Evolutionary conservation across 1,140 invertebrate genomes (phyloP), one percentile per base, ranked within the genome.

Genomic region (Apis cerana): DNA sequence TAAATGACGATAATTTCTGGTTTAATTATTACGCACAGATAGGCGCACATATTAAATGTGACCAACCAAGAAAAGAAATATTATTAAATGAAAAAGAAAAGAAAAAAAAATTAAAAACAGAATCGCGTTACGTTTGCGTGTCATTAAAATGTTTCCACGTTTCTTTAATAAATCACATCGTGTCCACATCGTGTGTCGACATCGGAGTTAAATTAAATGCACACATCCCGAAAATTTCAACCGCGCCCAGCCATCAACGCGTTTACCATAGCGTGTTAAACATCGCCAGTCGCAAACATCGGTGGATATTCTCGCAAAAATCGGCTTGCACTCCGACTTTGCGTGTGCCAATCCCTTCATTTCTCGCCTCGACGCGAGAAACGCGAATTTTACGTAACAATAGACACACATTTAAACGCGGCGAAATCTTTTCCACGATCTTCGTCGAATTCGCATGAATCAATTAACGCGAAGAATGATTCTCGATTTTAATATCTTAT

Each of bases 91-190:
- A 19, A 56, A 56, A 7, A 15, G 56, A 19, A 19, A 59, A 4
- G 33, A 5, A 43, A 7, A 43, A 7, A 43, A 43, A 43, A 43
- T 43, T 9, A 59, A 43, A 67, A 67, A 43, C n/a, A 12, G 12
- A 7, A 71, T 56, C 9, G 7, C n/a, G 67, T n/a, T 11, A 61
- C 27, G 19, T 71, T 78, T 70, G 54, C 43, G 10, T 9, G 17
- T 33, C 56, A 52, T 78, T 79, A 79, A 79, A 23, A 33, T 21
- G 77, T 61, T 70, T 33, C 48, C 59, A n/a, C 15, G 54, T 58
- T 33, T 17, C 67, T 43, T 48, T n/a, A 71, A 71, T 71, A n/a
- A 61, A 61, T 17, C 23, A 59, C 9, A 0, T 21, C 11, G 13
- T 1, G 17, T 43, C 33, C 33, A 43, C 33, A 43, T 43, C 11